Base-by-base conservation (phyloP, 2,797 vertebrate genomes). In the Anisognathus igniventris region DNA sequence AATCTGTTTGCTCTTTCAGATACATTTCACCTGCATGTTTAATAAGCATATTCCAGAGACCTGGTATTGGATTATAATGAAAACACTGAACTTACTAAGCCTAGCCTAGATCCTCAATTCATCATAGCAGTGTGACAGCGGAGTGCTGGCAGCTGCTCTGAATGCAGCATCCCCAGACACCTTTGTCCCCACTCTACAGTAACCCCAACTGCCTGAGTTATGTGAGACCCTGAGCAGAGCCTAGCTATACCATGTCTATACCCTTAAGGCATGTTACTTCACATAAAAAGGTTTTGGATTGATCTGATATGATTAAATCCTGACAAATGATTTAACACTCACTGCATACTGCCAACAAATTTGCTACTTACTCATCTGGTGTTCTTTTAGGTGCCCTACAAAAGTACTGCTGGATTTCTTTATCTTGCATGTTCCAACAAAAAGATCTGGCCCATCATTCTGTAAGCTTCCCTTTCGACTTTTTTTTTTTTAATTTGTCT, bases 291-390 rank as follows among this genome's bases (percentile, higher is more conserved):
- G 80, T 57, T 83, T 90, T 80, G 42, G 75, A 91, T 88, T 93
- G 87, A 92, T 94, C 58, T 92, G 85, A 68, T 90, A 61, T 65
- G 66, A 93, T 92, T 90, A 80, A 88, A 92, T 88, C 42, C 65
- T 91, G 89, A 95, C 82, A 94, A 95, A 96, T 80, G 61, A 92
- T 66, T 90, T 96, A 90, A 71, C 83, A 92, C 75, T 93, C 75
- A 57, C 79, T 91, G 70, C 58, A 60, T 47, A 24, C 58, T 77
- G 66, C 72, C 72, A 83, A 65, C 15, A 12, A 83, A 58, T 84
- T 84, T 71, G 50, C 53, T 92, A 35, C 81, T 94, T 83, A 61
- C 62, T 92, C 72, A 77, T 91, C 82, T 88, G 76, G 61, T 71
- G 47, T 31, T 82, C 47, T 75, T 92, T 84, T 72, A 84, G 33